phyloP scores from a whole-genome alignment of 2,113 vertebrate species.

The Gallinago jamesoni region DNA sequence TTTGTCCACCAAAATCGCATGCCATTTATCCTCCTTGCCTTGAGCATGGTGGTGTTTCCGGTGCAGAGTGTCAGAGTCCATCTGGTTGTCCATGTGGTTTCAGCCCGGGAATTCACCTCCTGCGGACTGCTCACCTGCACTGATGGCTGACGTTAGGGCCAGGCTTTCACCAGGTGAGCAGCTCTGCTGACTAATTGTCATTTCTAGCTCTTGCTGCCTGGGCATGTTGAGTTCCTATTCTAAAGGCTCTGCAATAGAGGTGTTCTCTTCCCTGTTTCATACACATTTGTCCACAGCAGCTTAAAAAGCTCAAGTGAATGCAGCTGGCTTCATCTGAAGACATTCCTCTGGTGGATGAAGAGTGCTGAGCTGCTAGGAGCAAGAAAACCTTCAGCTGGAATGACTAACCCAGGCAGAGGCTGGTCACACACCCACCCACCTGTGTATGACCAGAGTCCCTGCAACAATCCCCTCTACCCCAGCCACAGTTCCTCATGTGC shows the following conservation, averaged over 20 bases:
- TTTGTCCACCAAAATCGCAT: not conserved
- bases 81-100: not conserved
- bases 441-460: not conserved
- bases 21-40: not conserved
- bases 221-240: not conserved
- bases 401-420: not conserved
- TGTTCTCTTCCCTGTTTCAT: not conserved
- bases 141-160: not conserved
- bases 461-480: not conserved
- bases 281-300: not conserved
- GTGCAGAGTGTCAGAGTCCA: not conserved
- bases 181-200: not conserved
- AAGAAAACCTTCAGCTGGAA: not conserved
- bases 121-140: accelerated
- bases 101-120: not conserved
- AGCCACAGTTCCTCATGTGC: not conserved
- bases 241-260: not conserved
- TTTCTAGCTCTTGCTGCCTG: not conserved
- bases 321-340: not conserved
- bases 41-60: not conserved
- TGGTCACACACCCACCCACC: no score
- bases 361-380: accelerated
- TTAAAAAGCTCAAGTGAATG: not conserved
- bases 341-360: not conserved
- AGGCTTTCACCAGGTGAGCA: not conserved